Conservation (phyloP, 1,140 invertebrate species). For the Anastatus disparis region DNA sequence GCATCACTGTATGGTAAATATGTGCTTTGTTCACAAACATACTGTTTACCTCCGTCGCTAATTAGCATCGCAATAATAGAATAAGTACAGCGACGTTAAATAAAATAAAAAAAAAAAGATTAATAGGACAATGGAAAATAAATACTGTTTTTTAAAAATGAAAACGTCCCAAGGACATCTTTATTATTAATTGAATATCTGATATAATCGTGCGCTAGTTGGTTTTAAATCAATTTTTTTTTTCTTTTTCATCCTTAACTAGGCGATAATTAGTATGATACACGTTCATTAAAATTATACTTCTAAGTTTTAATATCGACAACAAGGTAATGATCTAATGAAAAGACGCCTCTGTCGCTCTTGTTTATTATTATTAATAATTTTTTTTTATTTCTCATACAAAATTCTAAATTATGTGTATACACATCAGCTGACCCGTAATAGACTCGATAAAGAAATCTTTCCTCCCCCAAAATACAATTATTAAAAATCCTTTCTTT, state of each 20-base stretch:
- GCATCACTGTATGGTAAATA: too few relatives aligned
- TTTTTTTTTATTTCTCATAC: conserved; percentile 45
- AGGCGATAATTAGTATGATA: conserved; percentile 60
- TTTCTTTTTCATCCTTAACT: conserved; percentile 48
- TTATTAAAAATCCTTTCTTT: conserved; percentile 25
- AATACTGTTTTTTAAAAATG: conserved; percentile 52
- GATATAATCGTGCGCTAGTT: conserved; percentile 60
- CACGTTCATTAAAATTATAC: conserved; percentile 59
- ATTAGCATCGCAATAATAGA: too few relatives aligned
- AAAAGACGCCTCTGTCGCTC: conserved; percentile 44
- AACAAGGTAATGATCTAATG: conserved; percentile 56
- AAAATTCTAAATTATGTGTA: conserved; percentile 50
- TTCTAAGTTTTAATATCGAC: conserved; percentile 57
- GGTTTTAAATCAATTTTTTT: conserved; percentile 53
- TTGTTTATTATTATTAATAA: conserved; percentile 35
- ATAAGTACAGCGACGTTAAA: too few relatives aligned
- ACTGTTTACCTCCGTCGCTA: too few relatives aligned
- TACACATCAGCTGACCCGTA: conserved; percentile 35
- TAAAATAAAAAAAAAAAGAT: too few relatives aligned
- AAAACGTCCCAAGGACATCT: conserved; percentile 57
- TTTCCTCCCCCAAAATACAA: neutral
- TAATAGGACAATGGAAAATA: neutral
- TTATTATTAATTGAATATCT: conserved; percentile 58
- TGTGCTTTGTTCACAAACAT: too few relatives aligned
- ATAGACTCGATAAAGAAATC: conserved; percentile 30